Evolutionary conservation across 2,888 invertebrate species (phyloP), one percentile per base, ranked within the genome.

Genomic region (Eupithecia tripunctaria): DNA sequence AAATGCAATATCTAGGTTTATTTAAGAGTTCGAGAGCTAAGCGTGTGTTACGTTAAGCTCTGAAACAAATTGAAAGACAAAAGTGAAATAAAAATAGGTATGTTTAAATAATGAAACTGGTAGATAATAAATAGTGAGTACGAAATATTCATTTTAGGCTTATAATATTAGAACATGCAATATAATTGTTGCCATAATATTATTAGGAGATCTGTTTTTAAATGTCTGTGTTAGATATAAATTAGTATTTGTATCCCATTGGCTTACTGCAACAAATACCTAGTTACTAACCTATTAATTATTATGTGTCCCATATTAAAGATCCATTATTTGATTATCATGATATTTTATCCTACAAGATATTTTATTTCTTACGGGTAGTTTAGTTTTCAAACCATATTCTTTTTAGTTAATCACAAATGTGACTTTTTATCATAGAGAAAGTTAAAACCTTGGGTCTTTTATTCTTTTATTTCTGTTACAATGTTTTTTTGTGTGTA

Each of bases 61-160:
- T 78, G 82, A 82, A 81, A 78, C 81, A 72, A 82, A 81, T 90
- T 92, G 93, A 93, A 94, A 93, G 94, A 94, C 94, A 88, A 92
- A 90, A 93, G 93, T 93, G 94, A 93, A 91, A 90, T 89, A 89
- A 85, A 73, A 82, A 86, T 92, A 93, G 91, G 36, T 87, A 83
- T 85, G 81, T 73, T 78, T 64, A 43, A 69, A 62, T 51, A 64
- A 67, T 69, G 27, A 72, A 72, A 47, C 69, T 63, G 69, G 68
- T 74, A 74, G 67, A 71, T 36, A 80, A 83, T 51, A 56, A 56
- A 25, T 56, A 56, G 56, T 12, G 18, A 38, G 36, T 79, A 68
- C 68, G 38, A 21, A 62, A 65, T 72, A 67, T 56, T 36, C 32
- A 63, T 56, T 66, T 43, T 41, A 62, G 63, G 27, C 12, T 38